Base-by-base conservation (phyloP, 2,797 vertebrate species). In the Mormyrus hasselquistii region DNA sequence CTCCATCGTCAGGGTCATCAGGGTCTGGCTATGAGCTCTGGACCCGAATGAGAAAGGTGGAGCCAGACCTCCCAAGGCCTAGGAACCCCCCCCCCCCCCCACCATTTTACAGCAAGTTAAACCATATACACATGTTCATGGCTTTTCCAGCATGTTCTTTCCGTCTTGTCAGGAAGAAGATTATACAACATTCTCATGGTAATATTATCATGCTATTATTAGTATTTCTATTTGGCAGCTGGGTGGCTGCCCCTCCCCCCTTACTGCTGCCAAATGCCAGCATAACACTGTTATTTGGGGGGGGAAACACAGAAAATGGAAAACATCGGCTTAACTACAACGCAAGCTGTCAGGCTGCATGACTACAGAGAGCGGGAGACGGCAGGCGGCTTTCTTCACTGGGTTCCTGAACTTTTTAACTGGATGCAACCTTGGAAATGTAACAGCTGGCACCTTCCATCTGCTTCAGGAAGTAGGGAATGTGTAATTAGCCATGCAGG, bases 401-500 rank as follows among this genome's bases (percentile, higher is more conserved):
- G 89, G 91, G 89, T 90, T 92, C 92, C 90, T 90, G 91, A 89
- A 73, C 89, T 76, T 90, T 90, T 87, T 89, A 89, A 91, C 89
- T 91, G 86, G 83, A 86, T 89, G 89, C 89, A 90, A 90, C 91
- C 86, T 92, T 92, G 91, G 91, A n/a, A 86, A 53, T 34, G 50
- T 73, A 73, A 41, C 49, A 90, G 91, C 90, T 90, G 90, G 90
- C 90, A 91, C 9, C 69, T 79, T 79, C 73, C 50, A 47, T 84
- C 87, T 90, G 89, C 83, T 90, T 89, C 89, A 85, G 89, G 87
- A 65, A 88, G 90, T 87, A 86, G 86, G 76, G 90, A 52, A 88
- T 89, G 44, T 69, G 87, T 82, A 89, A 90, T 90, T 89, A 89
- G 55, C 87, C 82, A 86, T 87, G 73, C 86, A 88, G 91, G 91